A percentile compares a stretch with the other conserved stretches of the same genome.
Conservation (phyloP, 2,888 invertebrate genomes). For the Pherbina coryleti region DNA sequence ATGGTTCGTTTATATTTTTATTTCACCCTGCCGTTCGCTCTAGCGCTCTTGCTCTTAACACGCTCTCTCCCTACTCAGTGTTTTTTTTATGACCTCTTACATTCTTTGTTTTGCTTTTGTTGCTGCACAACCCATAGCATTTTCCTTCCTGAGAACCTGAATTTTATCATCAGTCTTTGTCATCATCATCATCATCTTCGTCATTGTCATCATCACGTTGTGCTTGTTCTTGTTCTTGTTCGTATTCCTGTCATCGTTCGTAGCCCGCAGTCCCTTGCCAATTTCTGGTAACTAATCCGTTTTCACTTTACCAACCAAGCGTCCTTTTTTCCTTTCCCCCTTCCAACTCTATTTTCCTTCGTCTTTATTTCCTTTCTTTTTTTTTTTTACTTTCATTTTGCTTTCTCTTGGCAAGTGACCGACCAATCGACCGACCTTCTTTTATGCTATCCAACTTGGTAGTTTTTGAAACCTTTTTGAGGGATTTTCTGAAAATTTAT, state of each 20-base stretch:
- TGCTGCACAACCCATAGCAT: not conserved
- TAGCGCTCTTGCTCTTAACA: not conserved
- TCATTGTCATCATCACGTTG: slow-evolving; percentile 37
- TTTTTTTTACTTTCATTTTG: not conserved
- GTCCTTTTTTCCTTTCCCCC: not conserved
- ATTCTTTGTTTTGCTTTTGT: not conserved
- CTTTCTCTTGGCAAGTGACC: not conserved
- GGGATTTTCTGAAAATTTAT: slow-evolving; percentile 41
- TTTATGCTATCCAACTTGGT: not conserved
- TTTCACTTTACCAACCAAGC: not conserved
- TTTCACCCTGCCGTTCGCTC: slow-evolving; percentile 7
- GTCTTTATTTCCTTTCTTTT: not conserved
- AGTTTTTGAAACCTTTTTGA: slow-evolving; percentile 34
- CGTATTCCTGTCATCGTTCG: slow-evolving; percentile 1
- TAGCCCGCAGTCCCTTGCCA: slow-evolving; percentile 31
- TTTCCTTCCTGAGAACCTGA: slow-evolving; percentile 16
- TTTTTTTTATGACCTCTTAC: not conserved
- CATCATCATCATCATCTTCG: slow-evolving; percentile 27
- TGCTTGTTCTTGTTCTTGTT: not conserved
- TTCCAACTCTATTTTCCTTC: not conserved
- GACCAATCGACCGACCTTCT: not conserved
- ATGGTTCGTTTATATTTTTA: not conserved
- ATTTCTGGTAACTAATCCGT: slow-evolving; percentile 29
- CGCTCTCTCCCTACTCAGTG: not conserved
- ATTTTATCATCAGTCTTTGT: slow-evolving; percentile 23